Conservation (phyloP, 1,140 invertebrate genomes). For the Spodoptera frugiperda region DNA sequence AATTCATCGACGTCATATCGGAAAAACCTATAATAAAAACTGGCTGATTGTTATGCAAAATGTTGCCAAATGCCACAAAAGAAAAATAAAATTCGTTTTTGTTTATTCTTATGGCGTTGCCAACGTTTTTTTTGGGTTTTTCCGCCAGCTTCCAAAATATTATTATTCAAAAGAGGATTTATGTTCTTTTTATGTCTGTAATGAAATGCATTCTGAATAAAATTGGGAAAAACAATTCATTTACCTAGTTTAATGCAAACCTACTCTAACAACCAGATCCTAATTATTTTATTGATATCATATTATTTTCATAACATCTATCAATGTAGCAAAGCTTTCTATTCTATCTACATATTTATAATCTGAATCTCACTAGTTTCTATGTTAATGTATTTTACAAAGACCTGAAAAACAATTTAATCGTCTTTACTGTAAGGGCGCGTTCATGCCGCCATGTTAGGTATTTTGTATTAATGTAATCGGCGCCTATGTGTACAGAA, state of each 20-base stretch:
- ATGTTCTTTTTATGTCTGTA: too few species aligned
- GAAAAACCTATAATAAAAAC: not conserved
- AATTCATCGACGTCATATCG: too few species aligned
- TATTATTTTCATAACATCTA: too few species aligned
- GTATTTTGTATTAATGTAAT: slow-evolving; percentile 18
- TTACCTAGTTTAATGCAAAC: too few species aligned
- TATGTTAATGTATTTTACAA: too few species aligned
- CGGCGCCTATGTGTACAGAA: not conserved
- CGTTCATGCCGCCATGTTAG: not conserved
- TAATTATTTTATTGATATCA: too few species aligned
- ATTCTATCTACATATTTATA: too few species aligned
- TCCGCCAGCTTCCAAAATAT: not conserved
- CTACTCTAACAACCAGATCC: too few species aligned
- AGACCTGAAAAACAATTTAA: not conserved
- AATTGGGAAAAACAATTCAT: too few species aligned
- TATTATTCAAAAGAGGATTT: not conserved
- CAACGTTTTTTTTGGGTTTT: not conserved
- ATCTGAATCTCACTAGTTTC: too few species aligned
- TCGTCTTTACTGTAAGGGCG: not conserved
- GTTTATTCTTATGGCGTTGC: not conserved
- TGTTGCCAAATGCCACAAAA: not conserved
- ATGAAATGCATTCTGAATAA: too few species aligned
- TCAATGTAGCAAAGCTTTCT: too few species aligned
- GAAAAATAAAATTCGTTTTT: slow-evolving; percentile 5
- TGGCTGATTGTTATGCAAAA: not conserved